Evolutionary conservation across 2,797 vertebrate genomes (phyloP), one percentile per base, ranked within the genome.

Genomic region (Darevskia nairensis): DNA sequence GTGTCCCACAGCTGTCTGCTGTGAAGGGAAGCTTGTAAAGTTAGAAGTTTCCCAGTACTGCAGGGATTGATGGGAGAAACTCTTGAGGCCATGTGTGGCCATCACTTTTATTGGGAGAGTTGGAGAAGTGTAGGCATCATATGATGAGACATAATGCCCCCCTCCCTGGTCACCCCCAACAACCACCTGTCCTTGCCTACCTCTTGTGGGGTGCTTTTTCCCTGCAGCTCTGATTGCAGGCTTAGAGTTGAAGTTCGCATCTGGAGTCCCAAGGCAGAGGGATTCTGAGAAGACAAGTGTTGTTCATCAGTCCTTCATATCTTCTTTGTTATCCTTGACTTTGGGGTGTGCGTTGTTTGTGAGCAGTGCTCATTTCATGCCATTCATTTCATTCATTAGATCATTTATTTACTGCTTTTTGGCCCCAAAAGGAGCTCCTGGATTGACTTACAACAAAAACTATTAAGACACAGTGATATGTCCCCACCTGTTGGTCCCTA

Each of bases 241-340:
- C 19, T 2, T 81, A 9, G 71, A 85, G 46, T n/a, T 85, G 68
- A 84, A 61, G 19, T 55, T 50, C 80, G 44, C 66, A 32, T 39
- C 41, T 80, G 71, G 46, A 61, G 35, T 86, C 55, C 11, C 19
- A 61, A 85, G 15, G 39, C n/a, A 66, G 50, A 66, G 15, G 21
- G 80, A 39, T 72, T 80, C 55, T 85, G 39, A 75, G 77, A 75
- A 80, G 59, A 80, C 50, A 80, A 61, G 75, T 19, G 29, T 55
- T 76, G 27, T 8, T 86, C 64, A 76, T 86, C 71, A 86, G 46
- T 32, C 79, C 61, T 82, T 86, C 27, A 39, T 66, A 74, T 69
- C 32, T 68, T 66, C 50, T 68, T 87, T 82, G 35, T 76, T 55
- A 21, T 55, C 17, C 32, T 19, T 76, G 25, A 66, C 25, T 55